Percentiles rank a stretch among this genome's conserved stretches.
Conservation (phyloP, 2,113 vertebrate species). For the Osmerus eperlanus region DNA sequence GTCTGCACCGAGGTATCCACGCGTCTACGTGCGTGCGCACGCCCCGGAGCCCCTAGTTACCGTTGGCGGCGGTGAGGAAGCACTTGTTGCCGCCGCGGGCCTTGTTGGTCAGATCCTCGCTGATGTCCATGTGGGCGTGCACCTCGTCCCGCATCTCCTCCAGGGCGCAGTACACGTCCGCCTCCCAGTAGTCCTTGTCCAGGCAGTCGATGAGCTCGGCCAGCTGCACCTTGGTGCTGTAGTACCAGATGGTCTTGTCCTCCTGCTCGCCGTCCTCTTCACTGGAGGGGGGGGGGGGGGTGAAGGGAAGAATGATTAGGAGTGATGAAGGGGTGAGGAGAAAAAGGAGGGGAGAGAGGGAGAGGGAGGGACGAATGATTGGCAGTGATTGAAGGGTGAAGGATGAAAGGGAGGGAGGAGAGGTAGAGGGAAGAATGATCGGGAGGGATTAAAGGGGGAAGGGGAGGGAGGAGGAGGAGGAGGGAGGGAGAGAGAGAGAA, state of each 20-base stretch:
- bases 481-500: background rate
- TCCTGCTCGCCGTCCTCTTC: conserved; percentile 67
- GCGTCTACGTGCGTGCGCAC: background rate
- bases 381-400: background rate
- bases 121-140: conserved; percentile 92
- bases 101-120: conserved; percentile 95
- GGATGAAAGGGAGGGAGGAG: background rate
- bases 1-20: no score
- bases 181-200: conserved; percentile 95
- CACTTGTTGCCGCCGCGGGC: conserved; percentile 91
- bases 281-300: conserved; percentile 34
- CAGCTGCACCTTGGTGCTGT: conserved; percentile 81
- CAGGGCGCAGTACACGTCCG: conserved; percentile 84
- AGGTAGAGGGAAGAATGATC: background rate
- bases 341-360: background rate
- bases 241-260: conserved; percentile 71
- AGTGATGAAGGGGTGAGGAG: background rate
- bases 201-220: conserved; percentile 87
- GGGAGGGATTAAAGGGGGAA: background rate
- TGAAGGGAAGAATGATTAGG: background rate
- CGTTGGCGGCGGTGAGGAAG: conserved; percentile 89
- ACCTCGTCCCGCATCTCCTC: conserved; percentile 93
- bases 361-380: no score
- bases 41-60: conserved; percentile 57
- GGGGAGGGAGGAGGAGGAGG: background rate